Conservation (phyloP, 2,888 invertebrate species). For the Epinotia bilunana region DNA sequence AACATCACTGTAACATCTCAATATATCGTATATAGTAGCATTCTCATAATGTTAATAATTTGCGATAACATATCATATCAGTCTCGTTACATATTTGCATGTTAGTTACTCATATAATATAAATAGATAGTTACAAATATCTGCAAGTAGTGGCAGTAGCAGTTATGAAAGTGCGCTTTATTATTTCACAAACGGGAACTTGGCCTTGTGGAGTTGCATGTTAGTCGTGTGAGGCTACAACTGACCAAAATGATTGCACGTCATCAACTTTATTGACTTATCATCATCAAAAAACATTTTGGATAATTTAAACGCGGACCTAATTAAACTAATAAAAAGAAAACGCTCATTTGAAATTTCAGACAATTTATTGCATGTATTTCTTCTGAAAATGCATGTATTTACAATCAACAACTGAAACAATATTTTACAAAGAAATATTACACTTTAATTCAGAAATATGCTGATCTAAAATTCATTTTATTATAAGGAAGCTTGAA, state of each 20-base stretch:
- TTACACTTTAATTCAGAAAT: slow-evolving; percentile 67
- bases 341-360: slow-evolving; percentile 76
- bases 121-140: slow-evolving; percentile 83
- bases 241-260: slow-evolving; percentile 76
- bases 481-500: slow-evolving; percentile 75
- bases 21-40: slow-evolving; percentile 71
- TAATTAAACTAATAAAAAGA: slow-evolving; percentile 67
- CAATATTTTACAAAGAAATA: slow-evolving; percentile 77
- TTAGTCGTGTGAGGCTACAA: slow-evolving; percentile 83
- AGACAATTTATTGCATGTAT: slow-evolving; percentile 83
- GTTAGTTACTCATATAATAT: slow-evolving; percentile 85
- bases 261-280: slow-evolving; percentile 82
- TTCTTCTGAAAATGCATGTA: slow-evolving; percentile 82
- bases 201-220: slow-evolving; percentile 85
- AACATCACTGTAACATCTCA: slow-evolving; percentile 69
- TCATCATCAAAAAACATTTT: slow-evolving; percentile 51
- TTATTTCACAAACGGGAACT: slow-evolving; percentile 80
- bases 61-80: slow-evolving; percentile 69
- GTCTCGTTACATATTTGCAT: slow-evolving; percentile 84
- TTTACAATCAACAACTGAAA: slow-evolving; percentile 83
- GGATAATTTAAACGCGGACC: slow-evolving; percentile 61
- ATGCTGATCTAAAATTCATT: slow-evolving; percentile 70
- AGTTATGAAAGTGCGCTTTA: slow-evolving; percentile 83
- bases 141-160: slow-evolving; percentile 81
- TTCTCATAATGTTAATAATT: slow-evolving; percentile 78